These are phyloP conservation scores for Scaptodrosophila latifasciaeformis DNA, from an alignment of 2,888 invertebrate genomes.

Conservation along the genomic window DNA sequence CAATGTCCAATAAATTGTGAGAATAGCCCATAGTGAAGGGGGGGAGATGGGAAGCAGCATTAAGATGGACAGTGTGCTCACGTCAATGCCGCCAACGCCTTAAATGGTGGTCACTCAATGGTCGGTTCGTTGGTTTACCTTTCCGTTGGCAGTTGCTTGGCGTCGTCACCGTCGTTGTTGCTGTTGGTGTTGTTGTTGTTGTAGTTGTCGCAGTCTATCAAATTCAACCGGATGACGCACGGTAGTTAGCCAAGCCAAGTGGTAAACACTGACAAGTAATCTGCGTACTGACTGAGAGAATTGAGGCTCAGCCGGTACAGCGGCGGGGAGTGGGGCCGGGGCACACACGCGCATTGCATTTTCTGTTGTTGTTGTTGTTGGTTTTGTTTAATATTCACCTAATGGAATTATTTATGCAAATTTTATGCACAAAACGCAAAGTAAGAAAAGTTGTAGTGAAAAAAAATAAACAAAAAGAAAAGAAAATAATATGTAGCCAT, in stretches of 20 bases:
- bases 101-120: background rate
- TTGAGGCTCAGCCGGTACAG: too few species aligned
- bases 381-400: constrained; percentile 28
- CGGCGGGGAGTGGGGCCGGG: constrained; percentile 1
- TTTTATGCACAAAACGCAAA: constrained; percentile 53
- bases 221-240: background rate
- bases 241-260: too few species aligned
- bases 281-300: too few species aligned
- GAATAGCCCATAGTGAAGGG: too few species aligned
- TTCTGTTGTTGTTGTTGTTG: background rate
- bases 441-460: constrained; percentile 10
- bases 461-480: constrained; percentile 17
- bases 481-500: constrained; percentile 15
- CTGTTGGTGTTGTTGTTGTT: too few species aligned
- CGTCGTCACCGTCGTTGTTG: background rate
- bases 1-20: too few species aligned
- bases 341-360: background rate
- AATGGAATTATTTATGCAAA: constrained; percentile 59
- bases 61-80: too few species aligned
- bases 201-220: background rate
- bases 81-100: background rate
- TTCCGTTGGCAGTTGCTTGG: background rate
- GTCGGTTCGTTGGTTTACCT: background rate
- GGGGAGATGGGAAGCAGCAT: too few species aligned
- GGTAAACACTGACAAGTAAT: too few species aligned